Conservation (phyloP, 2,888 invertebrate species). For the Lasioglossum calceatum region DNA sequence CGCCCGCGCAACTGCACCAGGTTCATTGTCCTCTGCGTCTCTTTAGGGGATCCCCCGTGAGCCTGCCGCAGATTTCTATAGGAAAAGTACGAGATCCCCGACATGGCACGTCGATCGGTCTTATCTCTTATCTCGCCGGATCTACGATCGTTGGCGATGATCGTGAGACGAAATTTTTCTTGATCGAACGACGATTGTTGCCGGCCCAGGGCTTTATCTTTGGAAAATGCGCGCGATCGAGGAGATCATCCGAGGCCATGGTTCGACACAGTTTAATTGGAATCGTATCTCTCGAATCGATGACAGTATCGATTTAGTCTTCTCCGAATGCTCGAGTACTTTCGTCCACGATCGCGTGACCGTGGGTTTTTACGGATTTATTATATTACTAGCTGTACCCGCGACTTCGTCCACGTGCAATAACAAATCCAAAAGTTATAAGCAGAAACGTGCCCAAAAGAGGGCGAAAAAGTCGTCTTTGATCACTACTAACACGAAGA, state of each 20-base stretch:
- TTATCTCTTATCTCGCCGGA: not conserved
- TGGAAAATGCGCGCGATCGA: not conserved
- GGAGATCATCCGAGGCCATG: not conserved
- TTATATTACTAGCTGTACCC: not conserved
- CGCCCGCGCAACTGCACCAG: conserved; percentile 22
- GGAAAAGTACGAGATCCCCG: conserved; percentile 6
- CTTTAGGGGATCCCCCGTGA: conserved; percentile 56
- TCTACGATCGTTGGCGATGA: not conserved
- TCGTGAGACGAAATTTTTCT: not conserved
- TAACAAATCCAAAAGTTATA: too few relatives aligned
- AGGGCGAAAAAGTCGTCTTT: too few relatives aligned
- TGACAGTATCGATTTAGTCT: not conserved
- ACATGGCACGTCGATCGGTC: not conserved
- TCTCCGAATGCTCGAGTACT: not conserved
- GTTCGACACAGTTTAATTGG: not conserved
- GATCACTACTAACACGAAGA: too few relatives aligned
- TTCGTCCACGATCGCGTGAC: not conserved
- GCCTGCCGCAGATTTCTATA: conserved; percentile 21
- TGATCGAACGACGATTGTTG: not conserved
- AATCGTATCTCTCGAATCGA: not conserved
- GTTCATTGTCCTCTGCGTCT: conserved; percentile 60
- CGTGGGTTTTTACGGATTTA: not conserved
- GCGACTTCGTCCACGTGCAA: too few relatives aligned
- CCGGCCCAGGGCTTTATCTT: not conserved
- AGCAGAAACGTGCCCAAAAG: too few relatives aligned